phyloP scores from a whole-genome alignment of 2,888 invertebrate species.

The Dynastes hyllus region DNA sequence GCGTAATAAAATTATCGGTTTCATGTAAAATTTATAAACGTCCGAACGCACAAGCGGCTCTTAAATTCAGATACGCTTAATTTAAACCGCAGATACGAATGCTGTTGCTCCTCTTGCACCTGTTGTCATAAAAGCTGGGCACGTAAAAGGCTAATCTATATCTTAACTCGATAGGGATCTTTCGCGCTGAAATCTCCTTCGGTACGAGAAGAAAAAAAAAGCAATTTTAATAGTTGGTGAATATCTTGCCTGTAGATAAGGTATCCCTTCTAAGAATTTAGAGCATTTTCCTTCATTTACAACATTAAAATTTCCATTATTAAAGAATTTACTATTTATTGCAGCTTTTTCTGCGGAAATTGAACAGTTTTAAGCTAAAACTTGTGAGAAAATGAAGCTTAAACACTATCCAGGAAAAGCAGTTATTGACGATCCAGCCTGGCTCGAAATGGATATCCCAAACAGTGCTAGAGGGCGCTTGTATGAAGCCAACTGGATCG shows the following conservation, averaged over 20 bases:
- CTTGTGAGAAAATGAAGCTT: conserved; percentile 79
- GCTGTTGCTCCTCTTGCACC: not conserved
- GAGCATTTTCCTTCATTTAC: conserved; percentile 3
- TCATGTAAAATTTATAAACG: not conserved
- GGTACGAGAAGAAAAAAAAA: not conserved
- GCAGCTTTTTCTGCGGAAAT: conserved; percentile 18
- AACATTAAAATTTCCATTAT: not conserved
- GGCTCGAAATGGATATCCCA: conserved; percentile 80
- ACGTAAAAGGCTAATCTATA: not conserved
- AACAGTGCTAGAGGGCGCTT: conserved; percentile 80
- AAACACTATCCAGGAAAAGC: conserved; percentile 90
- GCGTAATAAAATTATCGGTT: not conserved
- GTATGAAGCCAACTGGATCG: conserved; percentile 90
- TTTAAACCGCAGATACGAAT: not conserved
- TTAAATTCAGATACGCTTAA: not conserved
- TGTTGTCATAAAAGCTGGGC: not conserved
- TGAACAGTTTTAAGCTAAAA: conserved; percentile 16
- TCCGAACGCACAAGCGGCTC: not conserved
- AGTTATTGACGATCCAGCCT: conserved; percentile 76
- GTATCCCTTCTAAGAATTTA: not conserved
- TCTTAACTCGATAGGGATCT: not conserved
- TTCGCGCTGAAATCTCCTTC: not conserved
- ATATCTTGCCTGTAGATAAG: no score
- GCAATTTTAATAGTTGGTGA: no score
- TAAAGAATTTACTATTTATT: not conserved